A percentile compares a stretch with the other conserved stretches of the same genome.
phyloP scores from a whole-genome alignment of 1,140 invertebrate genomes.

The Dinoponera quadriceps region DNA sequence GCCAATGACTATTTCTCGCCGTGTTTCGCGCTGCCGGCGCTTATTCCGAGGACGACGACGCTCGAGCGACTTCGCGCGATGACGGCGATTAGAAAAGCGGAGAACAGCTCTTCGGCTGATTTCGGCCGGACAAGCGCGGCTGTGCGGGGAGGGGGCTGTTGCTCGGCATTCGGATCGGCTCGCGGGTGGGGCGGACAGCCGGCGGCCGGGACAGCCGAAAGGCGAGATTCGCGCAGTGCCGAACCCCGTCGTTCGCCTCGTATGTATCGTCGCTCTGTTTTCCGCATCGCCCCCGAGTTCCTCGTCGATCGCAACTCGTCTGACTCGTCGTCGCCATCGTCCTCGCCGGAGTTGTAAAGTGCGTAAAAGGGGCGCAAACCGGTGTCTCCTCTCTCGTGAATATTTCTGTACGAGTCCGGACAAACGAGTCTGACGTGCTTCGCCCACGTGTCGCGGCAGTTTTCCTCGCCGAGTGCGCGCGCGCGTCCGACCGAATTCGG shows the following conservation, averaged over 20 bases:
- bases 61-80: too few species aligned
- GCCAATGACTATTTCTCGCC: neutral
- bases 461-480: conserved; percentile 4
- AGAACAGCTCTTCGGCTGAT: conserved; percentile 62
- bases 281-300: conserved; percentile 21
- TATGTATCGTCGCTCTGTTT: conserved; percentile 44
- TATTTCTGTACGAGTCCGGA: too few species aligned
- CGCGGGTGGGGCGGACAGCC: conserved; percentile 66
- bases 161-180: conserved; percentile 59
- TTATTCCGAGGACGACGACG: neutral
- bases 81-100: neutral
- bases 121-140: conserved; percentile 59
- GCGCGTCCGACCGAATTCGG: conserved; percentile 27
- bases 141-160: conserved; percentile 18
- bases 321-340: neutral
- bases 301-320: neutral
- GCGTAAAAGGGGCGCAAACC: neutral
- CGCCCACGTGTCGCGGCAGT: too few species aligned
- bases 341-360: neutral
- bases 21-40: conserved; percentile 22
- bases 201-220: conserved; percentile 42
- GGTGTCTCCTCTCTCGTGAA: too few species aligned
- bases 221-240: conserved; percentile 69
- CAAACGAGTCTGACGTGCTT: too few species aligned
- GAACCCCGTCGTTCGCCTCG: conserved; percentile 67